Evolutionary conservation across 30 jellyfish, hydroid and myxozoan genomes (phyloP).

Genomic region (Haliclystus octoradiatus): DNA sequence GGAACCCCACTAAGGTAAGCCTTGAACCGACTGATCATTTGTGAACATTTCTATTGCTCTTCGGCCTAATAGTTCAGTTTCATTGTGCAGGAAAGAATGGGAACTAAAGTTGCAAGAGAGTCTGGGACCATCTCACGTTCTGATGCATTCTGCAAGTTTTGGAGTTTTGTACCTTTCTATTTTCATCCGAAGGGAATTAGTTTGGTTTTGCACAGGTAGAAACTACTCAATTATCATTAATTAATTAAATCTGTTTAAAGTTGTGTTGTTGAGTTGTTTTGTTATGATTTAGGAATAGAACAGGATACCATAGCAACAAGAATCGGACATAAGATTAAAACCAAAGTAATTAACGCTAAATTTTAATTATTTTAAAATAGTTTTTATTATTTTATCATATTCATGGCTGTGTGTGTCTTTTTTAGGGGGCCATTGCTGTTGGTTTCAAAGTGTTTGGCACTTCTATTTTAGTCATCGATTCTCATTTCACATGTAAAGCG

Average conservation of each 20-base stretch:
- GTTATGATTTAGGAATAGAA: slow-evolving; percentile 45
- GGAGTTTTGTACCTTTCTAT: slow-evolving; percentile 87
- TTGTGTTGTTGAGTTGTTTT: not conserved
- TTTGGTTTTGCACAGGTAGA: slow-evolving; percentile 97
- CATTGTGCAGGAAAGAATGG: slow-evolving; percentile 99
- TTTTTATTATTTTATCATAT: not conserved
- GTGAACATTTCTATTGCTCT: too few relatives aligned
- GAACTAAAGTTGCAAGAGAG: slow-evolving; percentile 92
- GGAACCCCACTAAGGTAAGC: slow-evolving; percentile 97
- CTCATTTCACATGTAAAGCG: slow-evolving; percentile 90
- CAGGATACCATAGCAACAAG: slow-evolving; percentile 96
- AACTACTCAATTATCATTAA: not conserved
- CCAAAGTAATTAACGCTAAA: slow-evolving; percentile 71
- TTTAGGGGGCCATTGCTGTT: slow-evolving; percentile 97
- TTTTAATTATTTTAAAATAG: too few relatives aligned
- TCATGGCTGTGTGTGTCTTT: slow-evolving; percentile 3
- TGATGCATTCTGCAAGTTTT: slow-evolving; percentile 89
- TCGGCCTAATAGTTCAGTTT: too few relatives aligned
- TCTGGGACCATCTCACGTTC: slow-evolving; percentile 94
- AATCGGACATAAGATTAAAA: slow-evolving; percentile 88
- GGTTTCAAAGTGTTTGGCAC: slow-evolving; percentile 90
- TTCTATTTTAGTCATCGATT: slow-evolving; percentile 77
- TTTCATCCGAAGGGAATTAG: slow-evolving; percentile 90
- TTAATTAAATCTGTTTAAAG: too few relatives aligned
- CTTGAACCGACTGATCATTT: not conserved